Base-by-base conservation (phyloP, 2,113 vertebrate genomes). In the Felis chaus region DNA sequence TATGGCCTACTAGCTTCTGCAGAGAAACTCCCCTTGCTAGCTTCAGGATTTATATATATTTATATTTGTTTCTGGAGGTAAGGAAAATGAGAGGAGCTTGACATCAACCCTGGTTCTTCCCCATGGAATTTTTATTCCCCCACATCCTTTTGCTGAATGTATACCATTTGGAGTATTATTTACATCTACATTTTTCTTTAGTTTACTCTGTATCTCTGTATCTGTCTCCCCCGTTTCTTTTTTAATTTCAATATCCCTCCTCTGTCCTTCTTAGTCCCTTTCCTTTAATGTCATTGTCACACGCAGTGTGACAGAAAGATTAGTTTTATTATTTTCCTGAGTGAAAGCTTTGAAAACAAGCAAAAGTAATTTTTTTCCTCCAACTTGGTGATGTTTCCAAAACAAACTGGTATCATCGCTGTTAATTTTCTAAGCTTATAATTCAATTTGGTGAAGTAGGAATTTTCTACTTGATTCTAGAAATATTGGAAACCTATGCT, bases 271-370 rank as follows among this genome's bases (percentile, higher is more conserved):
- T 86, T 68, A 36, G 45, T 71, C 41, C n/a, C 13, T 94, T 92
- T 55, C 19, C 12, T 86, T 89, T 92, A 83, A 94, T 80, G 27
- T 81, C 16, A 33, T 57, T 79, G 33, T 69, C 29, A 66, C 31
- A 87, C 16, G 48, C 88, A 61, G 18, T 79, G 5, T 91, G 93
- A 79, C 7, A 48, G 7, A 68, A 80, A 74, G 29, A 14, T 71
- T 41, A 89, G 14, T 89, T 94, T 73, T 92, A 1, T 78, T 74
- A 45, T 92, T 92, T 96, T 95, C 55, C 66, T 16, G n/a, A 71
- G 33, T 63, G 45, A 87, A 89, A 65, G 15, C 10, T 69, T 95
- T 80, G 8, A 29, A 79, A 89, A 33, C 50, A 66, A 94, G 9
- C 53, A 88, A 78, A 83, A 61, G 4, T n/a, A 68, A 61, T 94